These are phyloP conservation scores for Rhagoletis zephyria DNA, from an alignment of 1,140 invertebrate species.

Conservation along the genomic window DNA sequence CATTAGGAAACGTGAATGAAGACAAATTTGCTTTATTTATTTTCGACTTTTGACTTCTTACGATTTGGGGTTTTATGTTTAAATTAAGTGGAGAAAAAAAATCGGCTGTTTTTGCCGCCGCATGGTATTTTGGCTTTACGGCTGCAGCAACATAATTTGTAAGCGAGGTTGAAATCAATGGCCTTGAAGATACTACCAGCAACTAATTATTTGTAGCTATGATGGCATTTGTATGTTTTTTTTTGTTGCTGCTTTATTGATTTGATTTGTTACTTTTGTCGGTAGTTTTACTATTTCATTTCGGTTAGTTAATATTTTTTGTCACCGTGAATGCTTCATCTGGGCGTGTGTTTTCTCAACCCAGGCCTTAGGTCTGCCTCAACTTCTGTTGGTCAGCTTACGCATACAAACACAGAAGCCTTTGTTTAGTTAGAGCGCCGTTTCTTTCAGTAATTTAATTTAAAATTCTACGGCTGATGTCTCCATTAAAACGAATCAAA, in stretches of 20 bases:
- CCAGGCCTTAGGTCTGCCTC: neutral
- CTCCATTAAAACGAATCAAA: constrained; percentile 22
- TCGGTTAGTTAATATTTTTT: constrained; percentile 42
- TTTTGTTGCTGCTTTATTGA: neutral
- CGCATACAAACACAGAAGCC: neutral
- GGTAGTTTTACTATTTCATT: constrained; percentile 42
- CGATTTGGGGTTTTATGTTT: constrained; percentile 1
- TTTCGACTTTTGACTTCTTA: neutral
- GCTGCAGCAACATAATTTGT: neutral
- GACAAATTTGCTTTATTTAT: constrained; percentile 39
- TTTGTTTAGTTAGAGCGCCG: neutral
- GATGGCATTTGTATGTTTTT: neutral
- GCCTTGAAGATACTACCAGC: neutral
- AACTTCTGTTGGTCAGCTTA: no score
- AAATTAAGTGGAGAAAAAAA: constrained; percentile 27
- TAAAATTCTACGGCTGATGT: constrained; percentile 1
- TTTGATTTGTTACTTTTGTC: constrained; percentile 34
- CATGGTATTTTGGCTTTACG: neutral
- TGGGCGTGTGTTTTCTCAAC: neutral
- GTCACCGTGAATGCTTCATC: constrained; percentile 27
- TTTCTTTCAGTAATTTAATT: neutral
- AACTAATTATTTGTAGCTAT: neutral
- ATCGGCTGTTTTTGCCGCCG: neutral
- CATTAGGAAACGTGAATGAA: constrained; percentile 39
- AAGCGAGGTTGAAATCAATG: neutral